Evolutionary conservation across 2,113 vertebrate species (phyloP), one percentile per base, ranked within the genome.

Genomic region (Picathartes gymnocephalus): DNA sequence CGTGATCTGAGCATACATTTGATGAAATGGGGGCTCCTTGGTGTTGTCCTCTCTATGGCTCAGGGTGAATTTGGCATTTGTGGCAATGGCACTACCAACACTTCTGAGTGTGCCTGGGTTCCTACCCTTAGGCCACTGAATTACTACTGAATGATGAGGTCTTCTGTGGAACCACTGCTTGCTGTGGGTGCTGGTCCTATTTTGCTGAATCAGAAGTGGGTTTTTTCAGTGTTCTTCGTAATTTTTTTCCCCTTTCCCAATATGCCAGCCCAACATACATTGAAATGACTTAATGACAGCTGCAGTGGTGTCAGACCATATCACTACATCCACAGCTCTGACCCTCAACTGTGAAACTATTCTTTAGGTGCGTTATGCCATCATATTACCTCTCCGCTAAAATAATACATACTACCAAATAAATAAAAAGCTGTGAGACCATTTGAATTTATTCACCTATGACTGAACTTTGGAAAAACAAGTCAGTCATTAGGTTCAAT

Each of bases 61-160:
- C 11, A 10, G 33, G 5, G 4, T 13, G 50, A 50, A 69, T 30
- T 50, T 90, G 65, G 3, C 30, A 12, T 54, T 79, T 0, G 0
- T 51, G 25, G 4, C 51, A 21, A 10, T 86, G 12, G 7, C 27
- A 77, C 7, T 10, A 27, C 37, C n/a, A 64, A 42, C 9, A 33
- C 12, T 31, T 58, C 27, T 74, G 19, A 58, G 21, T 15, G 11
- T 39, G 5, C 8, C 24, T 44, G 7, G 7, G 24, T 76, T 87
- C 21, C 18, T 48, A 6, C 15, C 6, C 33, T 74, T 54, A 35
- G 13, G 23, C 10, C 15, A 16, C 9, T 13, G 50, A 89, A 33
- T 37, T 61, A 15, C 4, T 9, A 11, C 1, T 0, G 0, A 48
- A 44, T 13, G 2, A 78, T 2, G 0, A 24, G 24, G 5, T 37